These are phyloP conservation scores for Bombyx mandarina DNA, from an alignment of 1,140 invertebrate genomes.

Conservation along the genomic window DNA sequence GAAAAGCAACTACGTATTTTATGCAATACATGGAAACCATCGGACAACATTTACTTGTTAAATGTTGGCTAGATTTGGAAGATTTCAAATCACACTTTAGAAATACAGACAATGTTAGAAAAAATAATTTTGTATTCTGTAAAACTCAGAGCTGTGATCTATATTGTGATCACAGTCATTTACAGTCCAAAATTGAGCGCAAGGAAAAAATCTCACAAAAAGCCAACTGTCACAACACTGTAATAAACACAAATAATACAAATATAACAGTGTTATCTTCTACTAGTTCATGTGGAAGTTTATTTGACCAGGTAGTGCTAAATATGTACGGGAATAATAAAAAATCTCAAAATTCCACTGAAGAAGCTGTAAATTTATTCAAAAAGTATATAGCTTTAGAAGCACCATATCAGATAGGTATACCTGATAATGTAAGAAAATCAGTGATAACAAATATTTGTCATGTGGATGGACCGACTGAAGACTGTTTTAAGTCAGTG, in stretches of 20 bases:
- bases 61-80: conserved; percentile 64
- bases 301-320: conserved; percentile 21
- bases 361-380: conserved; percentile 59
- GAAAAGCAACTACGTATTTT: conserved; percentile 58
- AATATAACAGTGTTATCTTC: conserved; percentile 27
- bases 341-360: conserved; percentile 26
- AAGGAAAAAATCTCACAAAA: too few species aligned
- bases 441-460: conserved; percentile 65
- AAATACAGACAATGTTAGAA: conserved; percentile 21
- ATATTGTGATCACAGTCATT: conserved; percentile 17
- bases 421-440: conserved; percentile 60
- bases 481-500: conserved; percentile 68
- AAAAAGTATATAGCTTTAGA: conserved; percentile 68
- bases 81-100: conserved; percentile 41
- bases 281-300: conserved; percentile 40
- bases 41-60: conserved; percentile 45
- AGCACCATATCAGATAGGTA: conserved; percentile 58
- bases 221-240: conserved; percentile 5
- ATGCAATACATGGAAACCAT: conserved; percentile 60
- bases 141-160: conserved; percentile 51
- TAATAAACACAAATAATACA: conserved; percentile 24
- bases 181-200: too few species aligned
- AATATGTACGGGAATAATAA: conserved; percentile 17
- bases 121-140: conserved; percentile 32
- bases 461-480: conserved; percentile 58